These are phyloP conservation scores for Moxostoma hubbsi DNA, from an alignment of 2,797 vertebrate species.

Conservation along the genomic window DNA sequence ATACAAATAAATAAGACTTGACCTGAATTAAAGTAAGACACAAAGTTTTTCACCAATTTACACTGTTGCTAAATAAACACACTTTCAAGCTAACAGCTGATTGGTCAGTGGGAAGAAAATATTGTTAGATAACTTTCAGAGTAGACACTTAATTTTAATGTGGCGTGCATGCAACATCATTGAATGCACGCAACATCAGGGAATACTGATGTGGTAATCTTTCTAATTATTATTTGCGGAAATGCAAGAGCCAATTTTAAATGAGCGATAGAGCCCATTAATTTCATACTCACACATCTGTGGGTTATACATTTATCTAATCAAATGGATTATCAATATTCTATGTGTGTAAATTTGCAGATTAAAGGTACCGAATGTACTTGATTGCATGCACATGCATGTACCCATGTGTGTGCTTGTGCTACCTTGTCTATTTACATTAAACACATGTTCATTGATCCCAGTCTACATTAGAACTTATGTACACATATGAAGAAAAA, in stretches of 20 bases:
- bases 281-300: neutral
- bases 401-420: neutral
- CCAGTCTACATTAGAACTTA: constrained; percentile 15
- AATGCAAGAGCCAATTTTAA: constrained; percentile 34
- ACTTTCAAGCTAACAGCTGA: no score
- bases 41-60: no score
- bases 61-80: no score
- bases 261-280: constrained; percentile 16
- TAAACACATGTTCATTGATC: neutral
- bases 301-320: constrained; percentile 1
- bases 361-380: neutral
- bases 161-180: no score
- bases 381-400: neutral
- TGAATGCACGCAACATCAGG: no score
- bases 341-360: neutral
- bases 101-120: no score
- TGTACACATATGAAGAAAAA: constrained; percentile 5
- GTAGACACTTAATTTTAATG: no score
- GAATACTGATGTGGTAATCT: constrained; percentile 27
- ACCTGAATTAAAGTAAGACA: no score
- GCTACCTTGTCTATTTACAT: constrained; percentile 4
- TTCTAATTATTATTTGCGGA: constrained; percentile 31
- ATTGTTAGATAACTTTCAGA: no score
- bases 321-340: constrained; percentile 1
- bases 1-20: no score